Conservation (phyloP, 2,888 invertebrate genomes). For the Polydrusus cervinus region DNA sequence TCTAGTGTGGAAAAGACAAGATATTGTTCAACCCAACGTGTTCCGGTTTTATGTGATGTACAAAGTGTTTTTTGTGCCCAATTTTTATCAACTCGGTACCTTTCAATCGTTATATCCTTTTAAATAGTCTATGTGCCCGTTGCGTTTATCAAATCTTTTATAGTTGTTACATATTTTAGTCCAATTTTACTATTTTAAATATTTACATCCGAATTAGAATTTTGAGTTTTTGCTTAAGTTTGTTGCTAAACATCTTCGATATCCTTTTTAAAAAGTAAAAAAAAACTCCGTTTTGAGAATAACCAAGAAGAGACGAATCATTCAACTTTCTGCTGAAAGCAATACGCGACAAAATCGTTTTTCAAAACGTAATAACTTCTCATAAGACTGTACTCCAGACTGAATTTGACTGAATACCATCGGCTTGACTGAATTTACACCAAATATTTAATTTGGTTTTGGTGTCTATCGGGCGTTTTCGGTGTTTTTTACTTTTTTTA, state of each 20-base stretch:
- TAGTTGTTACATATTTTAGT: constrained; percentile 37
- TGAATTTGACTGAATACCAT: constrained; percentile 68
- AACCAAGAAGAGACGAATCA: constrained; percentile 1
- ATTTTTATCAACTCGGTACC: constrained; percentile 57
- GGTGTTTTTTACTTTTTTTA: constrained; percentile 55
- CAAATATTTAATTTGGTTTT: constrained; percentile 60
- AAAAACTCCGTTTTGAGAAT: constrained; percentile 1
- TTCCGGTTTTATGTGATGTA: constrained; percentile 67
- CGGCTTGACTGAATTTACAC: constrained; percentile 66
- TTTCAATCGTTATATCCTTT: constrained; percentile 57
- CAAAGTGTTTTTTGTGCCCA: constrained; percentile 61
- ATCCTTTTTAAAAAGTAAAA: not conserved
- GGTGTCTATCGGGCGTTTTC: constrained; percentile 56
- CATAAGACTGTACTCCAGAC: constrained; percentile 69
- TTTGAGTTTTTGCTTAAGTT: not conserved
- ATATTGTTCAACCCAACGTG: constrained; percentile 65
- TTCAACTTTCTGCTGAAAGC: constrained; percentile 55
- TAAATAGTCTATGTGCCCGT: constrained; percentile 60
- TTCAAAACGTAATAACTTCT: constrained; percentile 60
- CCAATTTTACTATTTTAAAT: constrained; percentile 37
- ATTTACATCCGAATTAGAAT: constrained; percentile 20
- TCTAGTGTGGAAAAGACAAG: constrained; percentile 56
- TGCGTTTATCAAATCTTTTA: constrained; percentile 52
- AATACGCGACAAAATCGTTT: constrained; percentile 61
- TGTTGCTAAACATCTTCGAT: not conserved